Conservation (phyloP, 2,888 invertebrate species). For the Aproaerema taeniolella region DNA sequence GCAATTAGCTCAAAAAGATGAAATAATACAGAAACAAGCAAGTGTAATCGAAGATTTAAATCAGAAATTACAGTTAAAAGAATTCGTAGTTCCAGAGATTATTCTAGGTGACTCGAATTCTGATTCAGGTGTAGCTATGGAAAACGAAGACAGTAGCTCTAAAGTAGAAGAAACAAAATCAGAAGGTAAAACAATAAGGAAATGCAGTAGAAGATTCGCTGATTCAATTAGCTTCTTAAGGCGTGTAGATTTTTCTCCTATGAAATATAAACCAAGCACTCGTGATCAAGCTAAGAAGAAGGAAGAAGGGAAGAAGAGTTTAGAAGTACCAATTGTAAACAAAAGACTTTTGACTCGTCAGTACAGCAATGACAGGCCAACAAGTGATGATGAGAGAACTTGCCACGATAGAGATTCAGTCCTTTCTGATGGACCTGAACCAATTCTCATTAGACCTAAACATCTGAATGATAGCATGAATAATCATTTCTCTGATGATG, state of each 20-base stretch:
- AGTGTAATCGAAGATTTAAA: slow-evolving; percentile 56
- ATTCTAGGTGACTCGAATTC: slow-evolving; percentile 64
- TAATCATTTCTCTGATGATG: slow-evolving; percentile 70
- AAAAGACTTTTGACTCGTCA: slow-evolving; percentile 43
- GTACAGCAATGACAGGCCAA: slow-evolving; percentile 47
- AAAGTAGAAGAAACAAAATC: slow-evolving; percentile 45
- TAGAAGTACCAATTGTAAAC: slow-evolving; percentile 47
- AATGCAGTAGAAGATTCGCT: slow-evolving; percentile 63
- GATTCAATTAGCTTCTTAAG: slow-evolving; percentile 67
- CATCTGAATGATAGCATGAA: slow-evolving; percentile 69
- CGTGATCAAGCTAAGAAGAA: slow-evolving; percentile 53
- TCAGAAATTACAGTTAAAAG: slow-evolving; percentile 48
- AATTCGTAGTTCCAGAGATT: slow-evolving; percentile 50
- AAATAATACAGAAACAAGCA: slow-evolving; percentile 54
- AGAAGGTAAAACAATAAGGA: slow-evolving; percentile 52
- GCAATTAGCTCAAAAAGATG: slow-evolving; percentile 61
- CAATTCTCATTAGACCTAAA: slow-evolving; percentile 51
- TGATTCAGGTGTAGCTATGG: slow-evolving; percentile 65
- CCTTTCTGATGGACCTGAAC: slow-evolving; percentile 49
- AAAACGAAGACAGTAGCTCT: slow-evolving; percentile 47
- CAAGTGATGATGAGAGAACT: slow-evolving; percentile 56
- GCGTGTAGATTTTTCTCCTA: slow-evolving; percentile 68
- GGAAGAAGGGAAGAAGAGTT: slow-evolving; percentile 54
- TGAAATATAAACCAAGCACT: slow-evolving; percentile 63
- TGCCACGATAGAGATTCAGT: slow-evolving; percentile 45